These are phyloP conservation scores for Tetropium fuscum DNA, from an alignment of 2,888 invertebrate genomes.

Conservation along the genomic window DNA sequence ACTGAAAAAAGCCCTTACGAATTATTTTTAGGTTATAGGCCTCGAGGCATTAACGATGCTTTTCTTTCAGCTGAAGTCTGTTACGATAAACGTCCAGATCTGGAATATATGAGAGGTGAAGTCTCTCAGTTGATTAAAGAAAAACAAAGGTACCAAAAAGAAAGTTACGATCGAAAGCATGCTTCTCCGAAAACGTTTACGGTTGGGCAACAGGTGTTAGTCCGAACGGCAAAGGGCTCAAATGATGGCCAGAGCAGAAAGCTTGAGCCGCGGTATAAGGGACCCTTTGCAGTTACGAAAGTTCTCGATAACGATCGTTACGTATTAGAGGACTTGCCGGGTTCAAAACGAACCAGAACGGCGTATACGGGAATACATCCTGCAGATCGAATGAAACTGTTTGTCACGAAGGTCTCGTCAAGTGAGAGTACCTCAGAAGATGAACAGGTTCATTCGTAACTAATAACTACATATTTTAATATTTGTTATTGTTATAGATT, in stretches of 20 bases:
- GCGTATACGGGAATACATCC: constrained; percentile 40
- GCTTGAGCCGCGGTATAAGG: constrained; percentile 38
- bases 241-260: constrained; percentile 44
- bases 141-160: constrained; percentile 30
- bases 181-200: constrained; percentile 30
- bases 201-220: constrained; percentile 43
- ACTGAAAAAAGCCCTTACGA: too few relatives aligned
- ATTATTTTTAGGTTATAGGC: too few relatives aligned
- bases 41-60: too few relatives aligned
- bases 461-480: too few relatives aligned
- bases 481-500: too few relatives aligned
- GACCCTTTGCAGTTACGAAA: constrained; percentile 40
- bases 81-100: too few relatives aligned
- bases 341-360: constrained; percentile 34
- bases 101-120: too few relatives aligned
- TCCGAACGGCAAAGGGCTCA: constrained; percentile 28
- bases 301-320: constrained; percentile 41
- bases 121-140: too few relatives aligned
- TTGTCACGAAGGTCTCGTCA: constrained; percentile 2
- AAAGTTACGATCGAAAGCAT: constrained; percentile 34
- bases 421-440: constrained; percentile 1
- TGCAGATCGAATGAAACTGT: constrained; percentile 34
- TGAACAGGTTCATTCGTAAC: constrained; percentile 12
- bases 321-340: constrained; percentile 36
- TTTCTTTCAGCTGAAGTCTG: too few relatives aligned